Percentiles rank a stretch among this genome's conserved stretches.
These are phyloP conservation scores for Tuberolachnus salignus DNA, from an alignment of 2,888 invertebrate genomes.

Conservation along the genomic window DNA sequence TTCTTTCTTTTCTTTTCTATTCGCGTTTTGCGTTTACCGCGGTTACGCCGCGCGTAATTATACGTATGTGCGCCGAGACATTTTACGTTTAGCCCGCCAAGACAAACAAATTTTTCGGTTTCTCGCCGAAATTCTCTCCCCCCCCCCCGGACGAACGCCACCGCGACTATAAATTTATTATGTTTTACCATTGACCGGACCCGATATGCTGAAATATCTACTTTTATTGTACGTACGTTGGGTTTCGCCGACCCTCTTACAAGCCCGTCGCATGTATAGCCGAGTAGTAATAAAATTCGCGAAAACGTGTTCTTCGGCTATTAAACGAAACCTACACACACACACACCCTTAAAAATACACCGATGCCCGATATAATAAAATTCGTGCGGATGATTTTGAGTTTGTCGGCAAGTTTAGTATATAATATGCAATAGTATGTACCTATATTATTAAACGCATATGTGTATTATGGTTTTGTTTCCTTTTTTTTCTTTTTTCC, in stretches of 20 bases:
- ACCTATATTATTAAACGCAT: no score
- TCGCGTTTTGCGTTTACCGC: constrained; percentile 1
- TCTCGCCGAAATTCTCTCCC: no score
- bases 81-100: not conserved
- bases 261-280: no score
- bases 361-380: no score
- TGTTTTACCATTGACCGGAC: not conserved
- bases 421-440: no score
- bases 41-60: constrained; percentile 24
- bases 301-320: constrained; percentile 45
- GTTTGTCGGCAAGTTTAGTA: no score
- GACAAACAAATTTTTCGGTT: no score
- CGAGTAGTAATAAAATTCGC: constrained; percentile 36
- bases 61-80: not conserved
- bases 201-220: not conserved
- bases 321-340: not conserved
- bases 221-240: not conserved
- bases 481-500: not conserved
- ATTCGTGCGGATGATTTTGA: no score
- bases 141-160: not conserved
- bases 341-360: not conserved
- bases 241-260: constrained; percentile 23
- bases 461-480: no score
- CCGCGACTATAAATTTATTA: no score
- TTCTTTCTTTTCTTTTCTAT: not conserved